phyloP scores from a whole-genome alignment of 2,113 vertebrate genomes.

The Nanorana parkeri region DNA sequence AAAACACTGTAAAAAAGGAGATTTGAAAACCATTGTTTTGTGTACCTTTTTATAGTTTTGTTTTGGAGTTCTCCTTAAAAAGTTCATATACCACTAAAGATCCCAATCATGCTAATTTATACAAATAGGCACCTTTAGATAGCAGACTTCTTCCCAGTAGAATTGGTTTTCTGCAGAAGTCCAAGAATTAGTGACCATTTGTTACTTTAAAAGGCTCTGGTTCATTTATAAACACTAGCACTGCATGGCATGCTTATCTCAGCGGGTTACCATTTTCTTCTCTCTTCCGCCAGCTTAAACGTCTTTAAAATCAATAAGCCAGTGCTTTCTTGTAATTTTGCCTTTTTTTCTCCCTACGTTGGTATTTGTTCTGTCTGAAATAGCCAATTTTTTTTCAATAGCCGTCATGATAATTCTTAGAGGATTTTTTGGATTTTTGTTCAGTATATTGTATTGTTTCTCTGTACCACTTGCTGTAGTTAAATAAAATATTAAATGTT shows the following conservation, averaged over 20 bases:
- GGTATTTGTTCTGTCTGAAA: slow-evolving; percentile 6
- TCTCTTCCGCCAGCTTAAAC: slow-evolving; percentile 30
- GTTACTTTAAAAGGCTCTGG: slow-evolving; percentile 22
- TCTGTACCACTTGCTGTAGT: background rate
- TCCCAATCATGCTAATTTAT: too few relatives aligned
- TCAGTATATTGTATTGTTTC: background rate
- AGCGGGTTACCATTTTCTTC: slow-evolving; percentile 29
- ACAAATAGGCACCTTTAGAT: background rate
- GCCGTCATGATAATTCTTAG: background rate
- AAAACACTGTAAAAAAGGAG: too few relatives aligned
- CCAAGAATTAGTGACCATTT: background rate
- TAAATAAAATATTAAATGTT: background rate
- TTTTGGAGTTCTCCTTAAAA: too few relatives aligned
- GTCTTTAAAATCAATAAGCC: slow-evolving; percentile 42
- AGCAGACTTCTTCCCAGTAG: background rate
- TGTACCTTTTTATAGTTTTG: too few relatives aligned
- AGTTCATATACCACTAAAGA: too few relatives aligned
- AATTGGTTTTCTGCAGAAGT: background rate
- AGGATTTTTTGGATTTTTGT: background rate
- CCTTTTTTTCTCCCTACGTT: slow-evolving; percentile 13
- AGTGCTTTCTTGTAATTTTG: slow-evolving; percentile 25
- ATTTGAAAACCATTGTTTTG: too few relatives aligned
- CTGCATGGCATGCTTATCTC: slow-evolving; percentile 10
- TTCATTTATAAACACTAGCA: slow-evolving; percentile 16
- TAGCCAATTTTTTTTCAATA: slow-evolving; percentile 14